Evolutionary conservation across 2,888 invertebrate genomes (phyloP).

Genomic region (Tiliacea aurago): DNA sequence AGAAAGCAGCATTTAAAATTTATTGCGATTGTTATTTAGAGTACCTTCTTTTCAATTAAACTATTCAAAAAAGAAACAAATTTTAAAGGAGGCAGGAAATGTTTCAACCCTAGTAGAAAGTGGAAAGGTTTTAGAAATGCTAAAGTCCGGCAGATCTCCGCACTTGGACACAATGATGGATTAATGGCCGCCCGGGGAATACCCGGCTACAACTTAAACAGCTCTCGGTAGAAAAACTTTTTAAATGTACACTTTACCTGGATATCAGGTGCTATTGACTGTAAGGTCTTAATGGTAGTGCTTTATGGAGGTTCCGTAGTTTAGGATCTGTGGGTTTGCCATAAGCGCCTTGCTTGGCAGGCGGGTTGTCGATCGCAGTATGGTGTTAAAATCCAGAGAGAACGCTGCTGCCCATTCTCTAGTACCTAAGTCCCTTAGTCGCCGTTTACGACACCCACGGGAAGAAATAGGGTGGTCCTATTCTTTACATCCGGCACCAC

Average conservation of each 20-base stretch:
- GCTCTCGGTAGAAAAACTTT: constrained; percentile 72
- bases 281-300: constrained; percentile 16
- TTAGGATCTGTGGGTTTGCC: neutral
- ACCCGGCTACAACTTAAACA: constrained; percentile 75
- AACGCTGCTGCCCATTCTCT: too few relatives aligned
- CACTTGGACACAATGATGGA: constrained; percentile 81
- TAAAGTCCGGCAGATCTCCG: constrained; percentile 58
- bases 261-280: constrained; percentile 43
- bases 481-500: too few relatives aligned
- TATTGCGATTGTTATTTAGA: neutral
- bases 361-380: too few relatives aligned
- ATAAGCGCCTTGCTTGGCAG: too few relatives aligned
- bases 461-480: too few relatives aligned
- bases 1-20: neutral
- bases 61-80: constrained; percentile 8
- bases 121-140: constrained; percentile 62
- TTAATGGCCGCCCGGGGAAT: constrained; percentile 75
- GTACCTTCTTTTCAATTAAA: neutral
- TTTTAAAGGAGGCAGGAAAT: constrained; percentile 19
- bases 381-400: too few relatives aligned
- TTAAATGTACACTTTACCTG: constrained; percentile 65
- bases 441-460: too few relatives aligned
- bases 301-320: constrained; percentile 20
- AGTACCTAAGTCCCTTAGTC: too few relatives aligned
- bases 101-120: constrained; percentile 47